phyloP scores from a whole-genome alignment of 2,113 vertebrate genomes.

The Dicerorhinus sumatrensis region DNA sequence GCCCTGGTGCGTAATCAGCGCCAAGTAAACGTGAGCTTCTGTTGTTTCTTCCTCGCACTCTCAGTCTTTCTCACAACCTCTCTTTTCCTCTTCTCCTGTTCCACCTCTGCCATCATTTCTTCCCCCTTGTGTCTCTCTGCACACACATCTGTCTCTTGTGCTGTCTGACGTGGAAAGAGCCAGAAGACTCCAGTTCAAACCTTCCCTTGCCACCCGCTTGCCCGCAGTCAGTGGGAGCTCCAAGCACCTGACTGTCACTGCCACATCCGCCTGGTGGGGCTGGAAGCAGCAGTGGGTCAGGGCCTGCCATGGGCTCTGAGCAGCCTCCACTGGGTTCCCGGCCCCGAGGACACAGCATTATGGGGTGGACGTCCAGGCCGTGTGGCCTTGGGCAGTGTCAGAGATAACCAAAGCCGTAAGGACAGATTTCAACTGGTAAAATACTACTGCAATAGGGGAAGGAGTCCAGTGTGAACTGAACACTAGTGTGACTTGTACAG shows the following conservation, averaged over 20 bases:
- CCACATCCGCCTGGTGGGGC: rapidly evolving
- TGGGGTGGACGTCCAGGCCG: neutral
- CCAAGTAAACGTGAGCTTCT: no score
- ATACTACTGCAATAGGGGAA: rapidly evolving
- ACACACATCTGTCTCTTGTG: no score
- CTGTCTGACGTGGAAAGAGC: neutral
- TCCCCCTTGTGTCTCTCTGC: neutral
- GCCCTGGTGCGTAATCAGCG: neutral
- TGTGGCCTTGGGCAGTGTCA: neutral
- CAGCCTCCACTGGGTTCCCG: neutral
- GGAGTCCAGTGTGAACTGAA: rapidly evolving
- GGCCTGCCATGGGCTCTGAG: neutral
- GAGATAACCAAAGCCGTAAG: neutral
- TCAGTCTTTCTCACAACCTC: neutral
- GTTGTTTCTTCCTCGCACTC: neutral
- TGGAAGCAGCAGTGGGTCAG: neutral
- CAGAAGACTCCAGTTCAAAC: neutral
- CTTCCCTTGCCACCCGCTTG: neutral
- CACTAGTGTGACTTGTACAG: neutral
- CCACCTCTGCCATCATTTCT: no score
- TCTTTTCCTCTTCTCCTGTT: neutral
- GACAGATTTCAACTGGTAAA: neutral
- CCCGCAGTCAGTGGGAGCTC: neutral
- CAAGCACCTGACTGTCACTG: rapidly evolving
- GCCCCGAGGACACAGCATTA: neutral